These are phyloP conservation scores for Aegithalos caudatus DNA, from an alignment of 2,113 vertebrate genomes.

Conservation along the genomic window DNA sequence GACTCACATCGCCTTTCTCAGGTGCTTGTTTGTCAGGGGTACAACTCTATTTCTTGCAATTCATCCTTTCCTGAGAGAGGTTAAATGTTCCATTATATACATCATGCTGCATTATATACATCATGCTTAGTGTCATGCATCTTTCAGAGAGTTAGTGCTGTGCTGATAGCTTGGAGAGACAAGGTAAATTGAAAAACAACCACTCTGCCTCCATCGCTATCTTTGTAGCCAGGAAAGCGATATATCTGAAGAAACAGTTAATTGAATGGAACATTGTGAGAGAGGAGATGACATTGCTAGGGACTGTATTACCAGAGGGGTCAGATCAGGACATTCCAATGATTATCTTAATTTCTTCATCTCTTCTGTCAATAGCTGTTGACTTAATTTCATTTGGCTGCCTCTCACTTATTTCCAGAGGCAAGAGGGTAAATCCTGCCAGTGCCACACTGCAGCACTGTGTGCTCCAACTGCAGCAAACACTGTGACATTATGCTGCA, in stretches of 20 bases:
- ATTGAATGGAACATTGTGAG: neutral
- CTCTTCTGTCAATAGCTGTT: conserved; percentile 10
- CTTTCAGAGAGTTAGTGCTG: neutral
- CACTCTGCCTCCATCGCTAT: neutral
- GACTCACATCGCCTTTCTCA: neutral
- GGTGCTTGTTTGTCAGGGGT: neutral
- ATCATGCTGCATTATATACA: neutral
- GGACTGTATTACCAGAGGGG: neutral
- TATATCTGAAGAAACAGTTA: neutral
- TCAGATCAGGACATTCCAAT: neutral
- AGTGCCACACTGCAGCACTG: neutral
- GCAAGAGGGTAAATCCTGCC: neutral
- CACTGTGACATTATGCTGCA: neutral
- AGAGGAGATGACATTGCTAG: neutral
- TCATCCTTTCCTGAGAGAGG: neutral
- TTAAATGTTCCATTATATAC: neutral
- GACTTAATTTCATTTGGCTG: neutral
- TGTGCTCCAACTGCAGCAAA: neutral
- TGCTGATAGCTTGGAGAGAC: neutral
- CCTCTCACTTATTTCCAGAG: neutral
- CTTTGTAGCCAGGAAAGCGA: neutral
- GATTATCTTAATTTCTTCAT: conserved; percentile 6
- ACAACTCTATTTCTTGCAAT: neutral
- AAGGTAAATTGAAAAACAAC: neutral
- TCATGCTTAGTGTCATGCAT: neutral